Conservation (phyloP, 2,113 vertebrate species). For the Archocentrus centrarchus region DNA sequence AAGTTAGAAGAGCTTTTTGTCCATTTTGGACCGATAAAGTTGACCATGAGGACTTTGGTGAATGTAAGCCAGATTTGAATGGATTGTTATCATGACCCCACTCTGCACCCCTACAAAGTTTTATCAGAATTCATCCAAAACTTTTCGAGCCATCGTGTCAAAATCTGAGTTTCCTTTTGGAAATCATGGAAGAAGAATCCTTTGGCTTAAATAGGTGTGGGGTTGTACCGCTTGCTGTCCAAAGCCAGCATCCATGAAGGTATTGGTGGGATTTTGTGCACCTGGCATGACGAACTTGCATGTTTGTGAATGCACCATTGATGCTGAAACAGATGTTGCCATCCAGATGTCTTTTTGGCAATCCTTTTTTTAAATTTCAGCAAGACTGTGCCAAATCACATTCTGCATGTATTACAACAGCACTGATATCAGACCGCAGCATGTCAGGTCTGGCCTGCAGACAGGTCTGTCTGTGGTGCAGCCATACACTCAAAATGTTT, state of each 20-base stretch:
- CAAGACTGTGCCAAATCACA: not conserved
- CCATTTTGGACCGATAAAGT: no score
- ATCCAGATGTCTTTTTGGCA: not conserved
- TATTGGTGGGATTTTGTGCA: not conserved
- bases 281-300: not conserved
- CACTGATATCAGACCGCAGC: not conserved
- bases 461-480: not conserved
- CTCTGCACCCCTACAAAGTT: no score
- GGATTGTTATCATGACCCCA: no score
- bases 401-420: slow-evolving; percentile 1
- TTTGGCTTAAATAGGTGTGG: not conserved
- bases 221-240: not conserved
- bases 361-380: not conserved
- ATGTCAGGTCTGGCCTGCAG: not conserved
- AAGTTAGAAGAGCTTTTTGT: no score
- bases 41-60: no score
- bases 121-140: no score
- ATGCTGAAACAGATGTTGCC: not conserved
- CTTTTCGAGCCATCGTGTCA: not conserved
- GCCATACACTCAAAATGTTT: not conserved
- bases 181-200: not conserved
- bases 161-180: not conserved
- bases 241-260: not conserved
- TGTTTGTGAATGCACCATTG: not conserved
- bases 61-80: no score